phyloP scores from a whole-genome alignment of 2,888 invertebrate genomes.

The Spodoptera littoralis region DNA sequence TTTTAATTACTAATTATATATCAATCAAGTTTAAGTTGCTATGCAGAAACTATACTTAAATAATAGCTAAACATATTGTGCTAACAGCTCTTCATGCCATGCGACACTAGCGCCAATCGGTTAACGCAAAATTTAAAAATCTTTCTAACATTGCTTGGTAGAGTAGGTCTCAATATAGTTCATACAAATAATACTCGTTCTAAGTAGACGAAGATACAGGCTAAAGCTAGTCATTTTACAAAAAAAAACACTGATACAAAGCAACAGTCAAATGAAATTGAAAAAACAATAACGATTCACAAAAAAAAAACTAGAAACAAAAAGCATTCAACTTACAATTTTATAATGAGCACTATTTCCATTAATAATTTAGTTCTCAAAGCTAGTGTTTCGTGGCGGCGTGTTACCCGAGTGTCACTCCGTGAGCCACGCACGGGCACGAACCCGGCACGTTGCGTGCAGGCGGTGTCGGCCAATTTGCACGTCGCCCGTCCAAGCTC shows the following conservation, averaged over 20 bases:
- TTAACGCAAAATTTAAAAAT: too few relatives aligned
- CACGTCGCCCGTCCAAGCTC: conserved; percentile 79
- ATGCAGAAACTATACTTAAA: neutral
- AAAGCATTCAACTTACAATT: conserved; percentile 26
- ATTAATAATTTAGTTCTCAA: conserved; percentile 52
- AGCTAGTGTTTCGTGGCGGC: conserved; percentile 48
- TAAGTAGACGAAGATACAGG: too few relatives aligned
- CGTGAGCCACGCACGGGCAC: conserved; percentile 62
- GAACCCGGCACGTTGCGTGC: conserved; percentile 57
- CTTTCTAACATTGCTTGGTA: too few relatives aligned
- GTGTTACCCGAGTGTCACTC: conserved; percentile 61
- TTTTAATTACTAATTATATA: too few relatives aligned
- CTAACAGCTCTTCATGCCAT: too few relatives aligned
- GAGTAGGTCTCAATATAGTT: too few relatives aligned
- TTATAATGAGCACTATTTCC: conserved; percentile 40
- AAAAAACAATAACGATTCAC: neutral
- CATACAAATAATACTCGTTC: too few relatives aligned
- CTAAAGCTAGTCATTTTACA: too few relatives aligned
- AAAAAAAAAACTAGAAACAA: conserved; percentile 21
- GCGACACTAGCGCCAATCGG: too few relatives aligned
- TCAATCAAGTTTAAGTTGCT: too few relatives aligned
- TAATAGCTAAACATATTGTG: neutral
- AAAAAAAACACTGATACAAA: too few relatives aligned
- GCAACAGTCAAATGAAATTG: neutral
- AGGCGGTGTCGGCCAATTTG: conserved; percentile 77